Conservation (phyloP, 2,797 vertebrate genomes). For the Telmatherina bonti region DNA sequence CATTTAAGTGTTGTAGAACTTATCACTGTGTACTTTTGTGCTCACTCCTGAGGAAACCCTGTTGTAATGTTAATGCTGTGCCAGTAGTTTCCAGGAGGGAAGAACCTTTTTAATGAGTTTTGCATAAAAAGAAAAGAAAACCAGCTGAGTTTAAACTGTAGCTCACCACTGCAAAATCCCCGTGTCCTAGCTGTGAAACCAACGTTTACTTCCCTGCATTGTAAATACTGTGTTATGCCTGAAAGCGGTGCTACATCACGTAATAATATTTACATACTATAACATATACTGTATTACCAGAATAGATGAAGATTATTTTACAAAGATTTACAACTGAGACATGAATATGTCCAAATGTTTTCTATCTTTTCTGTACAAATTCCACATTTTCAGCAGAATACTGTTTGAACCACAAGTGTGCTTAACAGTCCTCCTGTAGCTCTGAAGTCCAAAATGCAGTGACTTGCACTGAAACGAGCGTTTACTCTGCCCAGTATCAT, state of each 20-base stretch:
- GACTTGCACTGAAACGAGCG: slow-evolving; percentile 77
- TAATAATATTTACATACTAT: slow-evolving; percentile 56
- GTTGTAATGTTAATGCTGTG: slow-evolving; percentile 64
- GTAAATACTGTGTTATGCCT: slow-evolving; percentile 61
- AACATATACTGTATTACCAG: slow-evolving; percentile 49
- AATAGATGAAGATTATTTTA: slow-evolving; percentile 68
- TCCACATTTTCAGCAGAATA: slow-evolving; percentile 70
- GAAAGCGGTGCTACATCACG: slow-evolving; percentile 73
- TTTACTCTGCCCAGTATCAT: slow-evolving; percentile 64
- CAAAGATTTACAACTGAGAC: slow-evolving; percentile 53
- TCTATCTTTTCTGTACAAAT: slow-evolving; percentile 72
- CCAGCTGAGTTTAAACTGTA: slow-evolving; percentile 48
- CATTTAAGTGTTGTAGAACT: slow-evolving; percentile 69
- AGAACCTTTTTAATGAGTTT: slow-evolving; percentile 60
- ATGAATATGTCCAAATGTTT: slow-evolving; percentile 66
- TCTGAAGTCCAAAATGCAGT: slow-evolving; percentile 74
- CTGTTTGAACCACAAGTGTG: slow-evolving; percentile 86
- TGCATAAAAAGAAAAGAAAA: slow-evolving; percentile 52
- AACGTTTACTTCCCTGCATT: slow-evolving; percentile 58
- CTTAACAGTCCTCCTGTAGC: slow-evolving; percentile 84
- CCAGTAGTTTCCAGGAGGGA: slow-evolving; percentile 39
- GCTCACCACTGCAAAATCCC: slow-evolving; percentile 49
- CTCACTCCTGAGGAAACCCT: slow-evolving; percentile 57
- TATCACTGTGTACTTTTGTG: slow-evolving; percentile 75
- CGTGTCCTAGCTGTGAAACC: slow-evolving; percentile 62